Evolutionary conservation across 2,888 invertebrate genomes (phyloP), one percentile per base, ranked within the genome.

Genomic region (Yponomeuta evonymella): DNA sequence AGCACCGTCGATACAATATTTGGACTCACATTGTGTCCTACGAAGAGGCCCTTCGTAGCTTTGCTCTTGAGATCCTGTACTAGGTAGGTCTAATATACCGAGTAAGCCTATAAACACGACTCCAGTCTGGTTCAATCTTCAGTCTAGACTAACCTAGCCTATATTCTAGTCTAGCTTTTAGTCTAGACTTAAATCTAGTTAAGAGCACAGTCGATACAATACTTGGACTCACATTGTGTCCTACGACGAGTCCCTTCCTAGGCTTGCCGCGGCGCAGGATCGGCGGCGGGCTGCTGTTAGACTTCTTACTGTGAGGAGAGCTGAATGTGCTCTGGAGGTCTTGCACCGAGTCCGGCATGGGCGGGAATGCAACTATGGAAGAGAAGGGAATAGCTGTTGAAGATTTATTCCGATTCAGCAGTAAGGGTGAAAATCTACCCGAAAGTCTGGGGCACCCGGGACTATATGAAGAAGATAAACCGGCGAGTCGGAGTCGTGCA

Each of bases 141-240:
- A 62, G n/a, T 10, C 62, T 62, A 62, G 15, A 1, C 62, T 62
- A 11, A 8, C 62, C 23, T 62, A 62, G 62, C 43, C 43, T 43
- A 8, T 8, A 43, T 43, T 43, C 5, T 8, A 5, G 43, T 43
- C 43, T 5, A 43, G 43, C 43, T 8, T 43, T 43, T 8, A 43
- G 43, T 43, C 43, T 43, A 43, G 43, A 43, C 43, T 43, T 43
- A 43, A 1, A 43, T 43, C 43, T 43, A 43, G 43, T 43, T 58
- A 48, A 51, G 70, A 33, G 66, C 4, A 67, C 48, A 15, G 33
- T 23, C 30, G 86, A 87, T 83, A 87, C 86, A 80, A 86, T 88
- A 89, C 88, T 75, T 70, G 62, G 48, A 89, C 90, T 90, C 88
- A 90, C 90, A 83, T 86, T 86, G 71, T 78, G 73, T 75, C 77